phyloP scores from a whole-genome alignment of 2,888 invertebrate genomes.

The Sphaerophoria taeniata region DNA sequence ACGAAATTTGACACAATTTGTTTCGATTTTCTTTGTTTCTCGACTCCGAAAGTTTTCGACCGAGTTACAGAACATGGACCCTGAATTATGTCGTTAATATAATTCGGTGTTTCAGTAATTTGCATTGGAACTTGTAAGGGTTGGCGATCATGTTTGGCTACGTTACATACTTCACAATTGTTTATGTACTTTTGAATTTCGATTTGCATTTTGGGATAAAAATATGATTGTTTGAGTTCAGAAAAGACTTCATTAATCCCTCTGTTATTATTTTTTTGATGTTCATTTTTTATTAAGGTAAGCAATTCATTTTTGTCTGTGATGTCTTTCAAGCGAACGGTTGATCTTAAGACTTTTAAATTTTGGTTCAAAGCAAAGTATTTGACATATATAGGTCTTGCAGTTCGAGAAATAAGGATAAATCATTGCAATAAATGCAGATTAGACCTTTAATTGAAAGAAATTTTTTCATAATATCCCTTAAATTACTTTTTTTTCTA shows the following conservation, averaged over 20 bases:
- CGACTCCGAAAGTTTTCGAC: too few relatives aligned
- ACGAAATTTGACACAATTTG: too few relatives aligned
- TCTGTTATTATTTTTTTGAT: background rate
- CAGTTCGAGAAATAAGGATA: conserved; percentile 33
- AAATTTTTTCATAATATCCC: too few relatives aligned
- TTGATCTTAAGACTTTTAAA: conserved; percentile 20
- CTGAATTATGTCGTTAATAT: conserved; percentile 19
- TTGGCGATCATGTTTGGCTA: conserved; percentile 17
- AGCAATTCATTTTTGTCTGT: conserved; percentile 29
- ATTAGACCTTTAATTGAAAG: background rate
- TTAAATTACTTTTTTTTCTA: too few relatives aligned
- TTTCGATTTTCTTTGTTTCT: too few relatives aligned
- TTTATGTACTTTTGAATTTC: conserved; percentile 10
- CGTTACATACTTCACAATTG: conserved; percentile 16
- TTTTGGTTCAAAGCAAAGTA: conserved; percentile 37
- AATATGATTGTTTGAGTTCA: background rate
- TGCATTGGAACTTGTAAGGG: background rate
- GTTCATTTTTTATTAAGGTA: conserved; percentile 18
- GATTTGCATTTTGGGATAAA: background rate
- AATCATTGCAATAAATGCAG: background rate
- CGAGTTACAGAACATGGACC: too few relatives aligned
- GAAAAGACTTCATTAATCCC: conserved; percentile 1
- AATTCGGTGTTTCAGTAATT: conserved; percentile 8
- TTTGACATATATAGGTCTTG: conserved; percentile 25
- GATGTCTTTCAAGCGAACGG: background rate